Conservation (phyloP, 2,797 vertebrate species). For the Protonibea diacanthus region DNA sequence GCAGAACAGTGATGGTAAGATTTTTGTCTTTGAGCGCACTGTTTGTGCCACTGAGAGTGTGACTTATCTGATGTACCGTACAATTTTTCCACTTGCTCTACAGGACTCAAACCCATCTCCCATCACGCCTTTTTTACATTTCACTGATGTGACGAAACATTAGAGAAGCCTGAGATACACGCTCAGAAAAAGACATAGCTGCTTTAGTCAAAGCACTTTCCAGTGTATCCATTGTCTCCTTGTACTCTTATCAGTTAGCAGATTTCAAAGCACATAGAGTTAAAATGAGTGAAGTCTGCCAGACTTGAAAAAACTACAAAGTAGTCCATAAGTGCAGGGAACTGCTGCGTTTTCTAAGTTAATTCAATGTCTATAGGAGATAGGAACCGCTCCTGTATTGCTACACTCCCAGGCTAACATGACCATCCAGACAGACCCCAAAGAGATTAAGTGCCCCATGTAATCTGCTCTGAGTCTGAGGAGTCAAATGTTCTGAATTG, state of each 20-base stretch:
- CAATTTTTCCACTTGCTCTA: slow-evolving; percentile 3
- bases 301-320: slow-evolving; percentile 3
- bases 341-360: slow-evolving; percentile 13
- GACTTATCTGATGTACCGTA: neutral
- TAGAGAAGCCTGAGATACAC: neutral
- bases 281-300: neutral
- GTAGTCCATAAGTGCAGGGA: neutral
- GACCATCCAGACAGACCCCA: slow-evolving; percentile 22
- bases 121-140: neutral
- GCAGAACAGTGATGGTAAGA: too few relatives aligned
- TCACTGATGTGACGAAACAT: neutral
- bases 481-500: slow-evolving; percentile 45
- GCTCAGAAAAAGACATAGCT: slow-evolving; percentile 1
- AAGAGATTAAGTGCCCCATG: slow-evolving; percentile 23
- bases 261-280: neutral
- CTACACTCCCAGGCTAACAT: slow-evolving; percentile 4
- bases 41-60: neutral
- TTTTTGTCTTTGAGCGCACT: too few relatives aligned
- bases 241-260: slow-evolving; percentile 7
- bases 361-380: slow-evolving; percentile 26
- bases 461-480: slow-evolving; percentile 40
- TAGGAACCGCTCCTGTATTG: slow-evolving; percentile 10
- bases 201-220: neutral
- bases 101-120: neutral
- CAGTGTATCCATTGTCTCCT: slow-evolving; percentile 9